These are phyloP conservation scores for Poicephalus gulielmi DNA, from an alignment of 2,113 vertebrate genomes.

Conservation along the genomic window DNA sequence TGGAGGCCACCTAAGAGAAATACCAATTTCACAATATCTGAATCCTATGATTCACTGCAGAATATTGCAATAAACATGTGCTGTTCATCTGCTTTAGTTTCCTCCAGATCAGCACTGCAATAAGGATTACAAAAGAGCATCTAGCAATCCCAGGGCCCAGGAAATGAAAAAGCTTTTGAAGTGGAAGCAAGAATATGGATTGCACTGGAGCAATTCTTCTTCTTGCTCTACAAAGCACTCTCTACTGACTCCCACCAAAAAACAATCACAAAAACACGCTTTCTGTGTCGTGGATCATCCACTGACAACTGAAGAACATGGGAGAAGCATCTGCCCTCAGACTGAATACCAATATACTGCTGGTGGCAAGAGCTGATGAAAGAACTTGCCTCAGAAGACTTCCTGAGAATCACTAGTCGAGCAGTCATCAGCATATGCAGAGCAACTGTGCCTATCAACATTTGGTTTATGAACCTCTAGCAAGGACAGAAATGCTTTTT, in stretches of 20 bases:
- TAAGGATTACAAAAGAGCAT: background rate
- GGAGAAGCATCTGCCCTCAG: background rate
- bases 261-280: background rate
- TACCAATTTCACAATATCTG: background rate
- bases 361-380: background rate
- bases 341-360: background rate
- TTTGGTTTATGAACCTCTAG: background rate
- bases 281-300: background rate
- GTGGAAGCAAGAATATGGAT: background rate
- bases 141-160: background rate
- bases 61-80: background rate
- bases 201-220: background rate
- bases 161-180: background rate
- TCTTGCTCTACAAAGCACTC: background rate
- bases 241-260: background rate
- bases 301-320: background rate
- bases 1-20: background rate
- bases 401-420: background rate
- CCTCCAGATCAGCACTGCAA: background rate
- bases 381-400: background rate
- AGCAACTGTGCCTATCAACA: background rate
- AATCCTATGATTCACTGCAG: background rate
- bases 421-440: background rate
- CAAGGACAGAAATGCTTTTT: background rate
- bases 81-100: background rate